Percentiles rank a stretch among this genome's conserved stretches.
Conservation (phyloP, 2,797 vertebrate species). For the Liasis olivaceus region DNA sequence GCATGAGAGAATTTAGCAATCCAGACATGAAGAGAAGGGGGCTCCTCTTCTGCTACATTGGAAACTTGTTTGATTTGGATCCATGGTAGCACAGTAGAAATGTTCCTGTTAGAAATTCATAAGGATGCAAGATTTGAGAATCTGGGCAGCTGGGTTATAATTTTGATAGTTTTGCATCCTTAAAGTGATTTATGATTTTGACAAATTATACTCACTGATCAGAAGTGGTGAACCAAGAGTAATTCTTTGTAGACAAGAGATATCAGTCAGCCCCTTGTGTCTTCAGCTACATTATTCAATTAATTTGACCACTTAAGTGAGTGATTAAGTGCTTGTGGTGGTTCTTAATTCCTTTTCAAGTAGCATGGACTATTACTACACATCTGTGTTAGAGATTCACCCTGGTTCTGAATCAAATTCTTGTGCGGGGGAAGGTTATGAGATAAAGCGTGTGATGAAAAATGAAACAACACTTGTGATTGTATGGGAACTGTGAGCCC, state of each 20-base stretch:
- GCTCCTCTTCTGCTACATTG: fast-evolving
- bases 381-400: neutral
- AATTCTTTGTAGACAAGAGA: neutral
- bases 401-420: neutral
- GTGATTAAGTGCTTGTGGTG: neutral
- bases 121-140: neutral
- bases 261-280: neutral
- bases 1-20: fast-evolving
- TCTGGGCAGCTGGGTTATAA: neutral
- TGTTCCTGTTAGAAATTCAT: neutral
- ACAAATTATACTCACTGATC: neutral
- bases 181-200: neutral
- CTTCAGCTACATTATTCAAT: neutral
- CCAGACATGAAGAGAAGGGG: neutral
- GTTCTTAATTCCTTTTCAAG: conserved; percentile 16
- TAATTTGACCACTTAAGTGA: neutral
- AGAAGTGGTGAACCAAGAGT: neutral
- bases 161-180: neutral
- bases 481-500: neutral
- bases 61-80: conserved; percentile 6
- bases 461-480: neutral
- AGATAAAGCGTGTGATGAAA: neutral
- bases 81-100: neutral
- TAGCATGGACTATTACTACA: neutral
- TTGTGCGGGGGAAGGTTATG: neutral